Conservation (phyloP, 2,113 vertebrate species). For the Irena cyanogastra region DNA sequence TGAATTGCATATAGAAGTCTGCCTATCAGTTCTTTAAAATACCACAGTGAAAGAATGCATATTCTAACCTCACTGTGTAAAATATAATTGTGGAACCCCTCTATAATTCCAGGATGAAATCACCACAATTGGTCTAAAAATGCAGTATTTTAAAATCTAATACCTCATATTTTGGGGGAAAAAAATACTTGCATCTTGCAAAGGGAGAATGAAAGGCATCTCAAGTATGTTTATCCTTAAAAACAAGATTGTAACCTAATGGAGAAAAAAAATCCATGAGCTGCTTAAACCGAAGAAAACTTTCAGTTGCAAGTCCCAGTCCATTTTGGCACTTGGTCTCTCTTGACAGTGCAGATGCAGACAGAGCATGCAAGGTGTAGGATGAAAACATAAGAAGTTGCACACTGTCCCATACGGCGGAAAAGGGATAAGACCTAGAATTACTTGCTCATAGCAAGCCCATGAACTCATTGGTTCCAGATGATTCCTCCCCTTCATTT, state of each 20-base stretch:
- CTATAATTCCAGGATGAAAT: neutral
- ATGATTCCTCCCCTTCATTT: neutral
- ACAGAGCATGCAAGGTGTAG: neutral
- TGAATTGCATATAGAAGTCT: neutral
- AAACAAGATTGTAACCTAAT: neutral
- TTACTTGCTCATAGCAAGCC: neutral
- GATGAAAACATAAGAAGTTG: neutral
- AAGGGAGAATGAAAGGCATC: neutral
- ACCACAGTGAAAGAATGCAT: neutral
- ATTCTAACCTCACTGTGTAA: neutral
- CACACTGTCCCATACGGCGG: accelerated
- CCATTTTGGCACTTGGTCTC: neutral
- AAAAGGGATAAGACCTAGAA: neutral
- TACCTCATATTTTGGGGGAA: neutral
- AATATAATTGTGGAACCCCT: neutral
- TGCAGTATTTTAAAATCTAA: neutral
- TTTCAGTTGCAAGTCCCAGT: neutral
- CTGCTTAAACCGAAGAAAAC: neutral
- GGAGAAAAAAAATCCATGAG: neutral
- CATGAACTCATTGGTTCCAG: neutral
- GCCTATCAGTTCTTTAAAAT: neutral
- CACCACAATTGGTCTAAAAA: neutral
- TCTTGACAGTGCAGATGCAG: neutral
- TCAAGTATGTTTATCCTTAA: neutral
- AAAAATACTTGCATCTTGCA: neutral